Conservation (phyloP, 2,113 vertebrate genomes). For the Phoenicopterus ruber region DNA sequence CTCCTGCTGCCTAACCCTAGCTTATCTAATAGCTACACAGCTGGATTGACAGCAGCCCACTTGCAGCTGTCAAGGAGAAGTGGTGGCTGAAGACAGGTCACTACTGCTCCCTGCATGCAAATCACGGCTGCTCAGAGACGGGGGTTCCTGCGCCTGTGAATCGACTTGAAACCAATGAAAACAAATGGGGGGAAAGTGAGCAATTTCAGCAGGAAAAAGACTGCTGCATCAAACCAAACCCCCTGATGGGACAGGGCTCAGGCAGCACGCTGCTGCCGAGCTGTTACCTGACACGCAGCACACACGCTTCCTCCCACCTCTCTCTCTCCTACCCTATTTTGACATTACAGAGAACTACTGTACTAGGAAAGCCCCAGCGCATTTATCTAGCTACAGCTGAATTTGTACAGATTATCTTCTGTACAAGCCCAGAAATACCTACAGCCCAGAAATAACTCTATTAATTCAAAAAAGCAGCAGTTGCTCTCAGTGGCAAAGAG, state of each 20-base stretch:
- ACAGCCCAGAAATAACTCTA: neutral
- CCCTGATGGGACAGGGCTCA: neutral
- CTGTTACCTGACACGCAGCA: neutral
- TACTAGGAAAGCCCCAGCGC: rapidly evolving
- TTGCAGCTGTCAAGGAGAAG: neutral
- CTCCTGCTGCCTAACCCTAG: neutral
- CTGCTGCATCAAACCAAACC: neutral
- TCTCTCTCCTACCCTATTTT: rapidly evolving
- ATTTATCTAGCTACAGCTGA: neutral
- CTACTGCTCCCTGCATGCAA: neutral
- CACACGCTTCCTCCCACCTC: neutral
- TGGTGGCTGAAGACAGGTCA: neutral
- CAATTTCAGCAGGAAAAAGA: neutral
- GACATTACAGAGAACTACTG: neutral
- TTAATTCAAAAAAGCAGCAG: neutral
- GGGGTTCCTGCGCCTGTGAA: neutral
- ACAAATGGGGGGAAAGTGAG: neutral
- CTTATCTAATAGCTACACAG: neutral
- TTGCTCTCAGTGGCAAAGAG: neutral
- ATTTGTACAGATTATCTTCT: neutral
- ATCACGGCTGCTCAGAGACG: neutral
- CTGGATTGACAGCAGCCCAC: neutral
- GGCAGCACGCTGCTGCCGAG: neutral
- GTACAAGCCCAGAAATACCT: neutral
- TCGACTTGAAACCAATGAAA: rapidly evolving